Conservation (phyloP, 2,113 vertebrate genomes). For the Ptyas mucosa region DNA sequence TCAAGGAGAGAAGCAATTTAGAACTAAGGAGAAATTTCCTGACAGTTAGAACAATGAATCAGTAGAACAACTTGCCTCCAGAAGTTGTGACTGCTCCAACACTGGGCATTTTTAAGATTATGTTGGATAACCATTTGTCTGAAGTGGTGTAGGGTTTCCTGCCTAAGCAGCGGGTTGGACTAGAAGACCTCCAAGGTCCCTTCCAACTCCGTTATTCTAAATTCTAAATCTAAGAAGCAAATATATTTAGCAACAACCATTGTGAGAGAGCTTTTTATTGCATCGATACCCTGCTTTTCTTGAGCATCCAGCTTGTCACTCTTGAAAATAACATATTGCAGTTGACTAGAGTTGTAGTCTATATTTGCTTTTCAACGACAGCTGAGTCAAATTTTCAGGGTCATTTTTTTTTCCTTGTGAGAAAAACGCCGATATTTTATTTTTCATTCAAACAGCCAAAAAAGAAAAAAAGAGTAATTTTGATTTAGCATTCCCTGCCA, state of each 20-base stretch:
- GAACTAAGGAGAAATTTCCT: too few relatives aligned
- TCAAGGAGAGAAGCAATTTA: too few relatives aligned
- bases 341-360: not conserved
- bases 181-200: too few relatives aligned
- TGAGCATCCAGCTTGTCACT: not conserved
- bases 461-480: not conserved
- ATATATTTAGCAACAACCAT: not conserved
- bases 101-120: too few relatives aligned
- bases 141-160: too few relatives aligned
- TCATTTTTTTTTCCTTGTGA: not conserved
- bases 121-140: too few relatives aligned
- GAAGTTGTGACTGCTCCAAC: too few relatives aligned
- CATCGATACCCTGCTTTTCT: not conserved
- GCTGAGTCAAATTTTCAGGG: not conserved
- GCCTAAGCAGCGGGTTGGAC: too few relatives aligned
- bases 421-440: not conserved
- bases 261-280: not conserved
- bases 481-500: not conserved
- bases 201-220: too few relatives aligned
- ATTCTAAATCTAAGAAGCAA: not conserved
- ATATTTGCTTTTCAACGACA: not conserved
- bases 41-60: too few relatives aligned
- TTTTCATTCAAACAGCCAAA: not conserved
- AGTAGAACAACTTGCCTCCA: too few relatives aligned
- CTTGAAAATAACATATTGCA: not conserved